A percentile compares a stretch with the other conserved stretches of the same genome.
Evolutionary conservation across 2,113 vertebrate genomes (phyloP).

Genomic region (Marmota monax): DNA sequence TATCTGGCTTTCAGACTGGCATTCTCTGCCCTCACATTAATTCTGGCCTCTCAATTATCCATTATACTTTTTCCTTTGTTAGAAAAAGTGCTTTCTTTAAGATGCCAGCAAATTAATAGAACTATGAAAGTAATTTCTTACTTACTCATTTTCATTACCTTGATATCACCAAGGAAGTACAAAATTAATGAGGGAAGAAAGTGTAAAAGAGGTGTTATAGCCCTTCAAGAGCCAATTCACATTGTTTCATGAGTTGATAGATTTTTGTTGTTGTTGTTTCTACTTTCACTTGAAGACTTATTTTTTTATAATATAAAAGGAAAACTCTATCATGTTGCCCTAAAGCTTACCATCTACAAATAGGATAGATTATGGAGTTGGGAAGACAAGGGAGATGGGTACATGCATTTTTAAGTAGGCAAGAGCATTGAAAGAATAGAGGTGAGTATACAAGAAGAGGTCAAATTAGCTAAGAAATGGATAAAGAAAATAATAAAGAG

Average conservation of each 20-base stretch:
- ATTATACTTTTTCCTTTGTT: background rate
- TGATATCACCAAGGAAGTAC: background rate
- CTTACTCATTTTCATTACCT: background rate
- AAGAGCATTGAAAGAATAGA: background rate
- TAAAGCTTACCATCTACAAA: background rate
- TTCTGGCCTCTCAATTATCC: background rate
- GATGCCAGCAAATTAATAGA: constrained; percentile 9
- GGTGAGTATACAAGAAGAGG: background rate
- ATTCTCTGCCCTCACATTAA: background rate
- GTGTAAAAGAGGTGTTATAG: background rate
- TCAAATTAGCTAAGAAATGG: background rate
- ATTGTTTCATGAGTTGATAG: background rate
- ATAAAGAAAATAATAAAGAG: background rate
- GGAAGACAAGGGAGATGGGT: background rate
- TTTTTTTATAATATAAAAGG: background rate
- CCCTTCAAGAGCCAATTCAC: background rate
- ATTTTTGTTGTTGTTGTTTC: background rate
- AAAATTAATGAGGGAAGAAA: constrained; percentile 39
- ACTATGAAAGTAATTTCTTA: background rate
- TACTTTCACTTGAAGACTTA: constrained; percentile 39
- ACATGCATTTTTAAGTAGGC: background rate
- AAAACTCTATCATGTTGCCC: background rate
- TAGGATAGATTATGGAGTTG: background rate
- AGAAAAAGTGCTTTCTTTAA: background rate
- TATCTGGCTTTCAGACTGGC: background rate